These are phyloP conservation scores for Diadumene lineata DNA, from an alignment of 92 coral and sea anemone genomes.

Conservation along the genomic window DNA sequence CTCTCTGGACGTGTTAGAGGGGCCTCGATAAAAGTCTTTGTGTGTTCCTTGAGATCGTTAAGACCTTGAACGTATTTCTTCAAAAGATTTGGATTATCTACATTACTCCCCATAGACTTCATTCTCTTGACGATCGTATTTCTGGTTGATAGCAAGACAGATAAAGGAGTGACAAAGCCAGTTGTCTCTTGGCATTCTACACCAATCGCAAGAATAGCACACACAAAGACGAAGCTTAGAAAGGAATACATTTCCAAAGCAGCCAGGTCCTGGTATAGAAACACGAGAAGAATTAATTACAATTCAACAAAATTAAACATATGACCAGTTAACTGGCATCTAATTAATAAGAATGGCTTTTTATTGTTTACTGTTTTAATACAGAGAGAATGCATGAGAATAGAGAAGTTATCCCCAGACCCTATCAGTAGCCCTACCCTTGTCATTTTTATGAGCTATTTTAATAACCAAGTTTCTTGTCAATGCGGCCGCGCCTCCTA, in stretches of 20 bases:
- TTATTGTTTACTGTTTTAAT: too few relatives aligned
- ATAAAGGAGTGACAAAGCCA: slow-evolving; percentile 2
- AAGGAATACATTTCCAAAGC: background rate
- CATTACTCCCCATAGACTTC: slow-evolving; percentile 7
- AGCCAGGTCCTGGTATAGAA: background rate
- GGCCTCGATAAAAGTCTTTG: background rate
- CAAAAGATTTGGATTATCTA: background rate
- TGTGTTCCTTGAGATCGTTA: background rate
- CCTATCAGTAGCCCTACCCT: too few relatives aligned
- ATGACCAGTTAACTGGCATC: too few relatives aligned
- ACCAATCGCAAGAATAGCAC: background rate
- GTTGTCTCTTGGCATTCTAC: slow-evolving; percentile 2
- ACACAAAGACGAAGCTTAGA: background rate
- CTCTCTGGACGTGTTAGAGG: background rate
- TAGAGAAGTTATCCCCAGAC: too few relatives aligned
- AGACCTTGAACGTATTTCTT: background rate
- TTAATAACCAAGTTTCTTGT: too few relatives aligned
- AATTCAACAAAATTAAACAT: too few relatives aligned
- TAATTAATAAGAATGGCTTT: too few relatives aligned
- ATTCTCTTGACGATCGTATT: background rate
- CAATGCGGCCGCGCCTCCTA: too few relatives aligned
- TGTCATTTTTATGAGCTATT: too few relatives aligned
- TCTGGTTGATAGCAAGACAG: slow-evolving; percentile 3
- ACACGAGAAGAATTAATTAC: too few relatives aligned
- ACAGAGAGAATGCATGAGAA: too few relatives aligned